Percentiles rank a stretch among this genome's conserved stretches.
phyloP scores from a whole-genome alignment of 2,113 vertebrate species.

The Rousettus leschenaultii region DNA sequence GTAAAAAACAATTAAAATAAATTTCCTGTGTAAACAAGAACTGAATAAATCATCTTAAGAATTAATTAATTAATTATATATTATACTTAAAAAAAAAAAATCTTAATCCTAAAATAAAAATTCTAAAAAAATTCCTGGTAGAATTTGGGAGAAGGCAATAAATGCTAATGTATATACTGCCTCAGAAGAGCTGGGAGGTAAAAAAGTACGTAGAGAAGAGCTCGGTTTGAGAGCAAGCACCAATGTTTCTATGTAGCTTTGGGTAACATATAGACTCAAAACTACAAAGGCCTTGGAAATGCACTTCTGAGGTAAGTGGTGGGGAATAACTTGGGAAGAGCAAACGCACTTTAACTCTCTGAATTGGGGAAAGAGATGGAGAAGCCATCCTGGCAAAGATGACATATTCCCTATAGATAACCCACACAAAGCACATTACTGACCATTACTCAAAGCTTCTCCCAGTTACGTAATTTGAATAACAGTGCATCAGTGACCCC shows the following conservation, averaged over 20 bases:
- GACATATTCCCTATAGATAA: neutral
- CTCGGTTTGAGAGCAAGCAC: neutral
- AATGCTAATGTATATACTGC: neutral
- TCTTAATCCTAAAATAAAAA: neutral
- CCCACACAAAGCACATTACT: neutral
- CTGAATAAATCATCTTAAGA: neutral
- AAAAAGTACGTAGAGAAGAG: neutral
- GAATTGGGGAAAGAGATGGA: fast-evolving
- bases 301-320: neutral
- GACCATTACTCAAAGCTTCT: neutral
- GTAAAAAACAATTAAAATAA: constrained; percentile 49
- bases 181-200: neutral
- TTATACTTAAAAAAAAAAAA: neutral
- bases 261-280: neutral
- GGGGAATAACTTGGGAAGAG: neutral
- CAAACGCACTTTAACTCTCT: neutral
- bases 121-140: neutral
- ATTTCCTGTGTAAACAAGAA: neutral
- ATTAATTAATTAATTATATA: neutral
- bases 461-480: neutral
- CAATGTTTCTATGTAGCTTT: neutral
- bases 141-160: neutral
- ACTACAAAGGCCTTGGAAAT: neutral
- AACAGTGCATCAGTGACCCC: neutral
- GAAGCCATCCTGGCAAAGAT: neutral